Percentiles rank a stretch among this genome's conserved stretches.
Conservation (phyloP, 2,888 invertebrate species). For the Trachelus iudaicus region DNA sequence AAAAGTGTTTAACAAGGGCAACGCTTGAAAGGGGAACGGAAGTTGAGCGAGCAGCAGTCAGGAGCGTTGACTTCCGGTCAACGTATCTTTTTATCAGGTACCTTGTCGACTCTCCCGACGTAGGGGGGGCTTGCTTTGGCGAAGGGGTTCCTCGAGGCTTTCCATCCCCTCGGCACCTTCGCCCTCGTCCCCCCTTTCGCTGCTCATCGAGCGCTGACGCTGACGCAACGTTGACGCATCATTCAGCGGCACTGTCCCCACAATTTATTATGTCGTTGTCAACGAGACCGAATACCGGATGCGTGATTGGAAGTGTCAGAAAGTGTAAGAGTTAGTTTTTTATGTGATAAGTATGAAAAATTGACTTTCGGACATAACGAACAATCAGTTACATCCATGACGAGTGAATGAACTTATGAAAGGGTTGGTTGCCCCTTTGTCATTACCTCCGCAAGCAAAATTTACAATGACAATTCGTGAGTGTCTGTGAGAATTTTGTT, state of each 20-base stretch:
- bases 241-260: slow-evolving; percentile 72
- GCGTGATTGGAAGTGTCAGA: neutral
- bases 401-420: neutral
- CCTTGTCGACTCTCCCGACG: slow-evolving; percentile 76
- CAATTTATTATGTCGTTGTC: slow-evolving; percentile 34
- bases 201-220: slow-evolving; percentile 75
- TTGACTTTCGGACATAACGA: neutral
- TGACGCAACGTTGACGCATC: slow-evolving; percentile 72
- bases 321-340: neutral
- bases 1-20: slow-evolving; percentile 28
- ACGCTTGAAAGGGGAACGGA: slow-evolving; percentile 25
- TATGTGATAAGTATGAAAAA: neutral
- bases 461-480: neutral
- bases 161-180: slow-evolving; percentile 63
- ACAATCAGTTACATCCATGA: neutral
- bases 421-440: neutral
- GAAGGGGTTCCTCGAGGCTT: slow-evolving; percentile 75
- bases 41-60: neutral
- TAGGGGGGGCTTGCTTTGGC: slow-evolving; percentile 62
- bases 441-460: neutral
- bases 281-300: neutral
- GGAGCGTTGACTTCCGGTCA: slow-evolving; percentile 21
- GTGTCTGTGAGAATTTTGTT: neutral
- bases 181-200: slow-evolving; percentile 71
- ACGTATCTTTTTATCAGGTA: slow-evolving; percentile 54